Conservation (phyloP, 1,140 invertebrate genomes). For the Drosophila subobscura region DNA sequence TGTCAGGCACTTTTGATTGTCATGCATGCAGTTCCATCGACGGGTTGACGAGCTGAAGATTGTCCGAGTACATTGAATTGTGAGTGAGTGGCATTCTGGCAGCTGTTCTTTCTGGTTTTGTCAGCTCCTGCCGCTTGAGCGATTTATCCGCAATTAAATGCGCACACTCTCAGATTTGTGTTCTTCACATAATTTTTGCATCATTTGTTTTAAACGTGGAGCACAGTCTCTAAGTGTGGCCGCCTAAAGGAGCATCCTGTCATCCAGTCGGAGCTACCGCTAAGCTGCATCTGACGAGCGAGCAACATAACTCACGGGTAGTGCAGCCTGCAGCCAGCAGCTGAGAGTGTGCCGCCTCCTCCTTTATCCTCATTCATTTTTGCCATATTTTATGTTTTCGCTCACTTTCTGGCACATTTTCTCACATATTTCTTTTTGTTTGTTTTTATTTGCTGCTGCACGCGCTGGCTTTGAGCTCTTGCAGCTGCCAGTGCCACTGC, state of each 20-base stretch:
- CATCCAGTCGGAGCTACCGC: conserved; percentile 40
- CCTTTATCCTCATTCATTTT: conserved; percentile 9
- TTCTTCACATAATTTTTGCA: conserved; percentile 53
- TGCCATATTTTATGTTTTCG: conserved; percentile 67
- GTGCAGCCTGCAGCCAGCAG: conserved; percentile 30
- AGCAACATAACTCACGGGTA: conserved; percentile 71
- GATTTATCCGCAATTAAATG: conserved; percentile 50
- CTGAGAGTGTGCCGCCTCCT: neutral
- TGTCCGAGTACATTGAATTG: conserved; percentile 1
- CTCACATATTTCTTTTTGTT: conserved; percentile 62
- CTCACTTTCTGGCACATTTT: conserved; percentile 75
- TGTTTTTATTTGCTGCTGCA: conserved; percentile 33
- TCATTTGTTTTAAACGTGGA: conserved; percentile 80
- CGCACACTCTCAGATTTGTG: conserved; percentile 44
- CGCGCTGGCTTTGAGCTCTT: conserved; percentile 32
- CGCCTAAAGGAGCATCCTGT: conserved; percentile 41
- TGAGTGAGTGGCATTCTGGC: conserved; percentile 37
- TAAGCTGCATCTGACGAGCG: conserved; percentile 40
- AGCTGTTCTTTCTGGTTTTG: neutral
- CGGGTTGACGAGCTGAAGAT: conserved; percentile 21
- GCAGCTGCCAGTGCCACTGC: conserved; percentile 14
- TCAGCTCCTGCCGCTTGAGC: neutral
- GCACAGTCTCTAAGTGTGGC: conserved; percentile 55
- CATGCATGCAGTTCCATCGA: conserved; percentile 55
- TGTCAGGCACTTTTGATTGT: conserved; percentile 35